Evolutionary conservation across 2,888 invertebrate genomes (phyloP).

Genomic region (Brachyptera putata): DNA sequence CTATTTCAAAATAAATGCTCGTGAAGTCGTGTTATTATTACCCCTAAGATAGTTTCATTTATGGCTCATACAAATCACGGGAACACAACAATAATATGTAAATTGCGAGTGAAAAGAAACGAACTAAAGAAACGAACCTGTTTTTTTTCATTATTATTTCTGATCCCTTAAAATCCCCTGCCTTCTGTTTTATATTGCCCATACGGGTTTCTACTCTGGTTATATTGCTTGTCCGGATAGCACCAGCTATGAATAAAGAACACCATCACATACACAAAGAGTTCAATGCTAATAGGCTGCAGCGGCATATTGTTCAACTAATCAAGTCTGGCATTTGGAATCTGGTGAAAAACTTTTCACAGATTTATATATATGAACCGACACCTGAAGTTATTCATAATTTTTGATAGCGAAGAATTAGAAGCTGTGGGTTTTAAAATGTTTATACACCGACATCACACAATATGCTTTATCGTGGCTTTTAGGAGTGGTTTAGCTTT

Average conservation of each 20-base stretch:
- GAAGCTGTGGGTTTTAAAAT: neutral
- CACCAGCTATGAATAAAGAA: slow-evolving; percentile 13
- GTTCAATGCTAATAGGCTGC: slow-evolving; percentile 16
- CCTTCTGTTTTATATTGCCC: slow-evolving; percentile 20
- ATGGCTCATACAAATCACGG: slow-evolving; percentile 15
- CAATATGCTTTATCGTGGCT: no score
- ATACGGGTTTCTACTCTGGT: neutral
- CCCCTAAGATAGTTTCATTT: no score
- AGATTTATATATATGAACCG: slow-evolving; percentile 14
- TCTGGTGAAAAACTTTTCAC: slow-evolving; percentile 7
- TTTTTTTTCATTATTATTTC: no score
- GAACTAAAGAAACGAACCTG: neutral
- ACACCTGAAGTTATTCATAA: slow-evolving; percentile 14
- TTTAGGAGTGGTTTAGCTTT: no score
- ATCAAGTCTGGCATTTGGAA: slow-evolving; percentile 18
- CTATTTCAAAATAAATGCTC: no score
- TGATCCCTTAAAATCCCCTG: slow-evolving; percentile 7
- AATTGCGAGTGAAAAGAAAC: slow-evolving; percentile 17
- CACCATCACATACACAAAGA: neutral
- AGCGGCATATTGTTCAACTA: slow-evolving; percentile 13
- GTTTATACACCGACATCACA: no score
- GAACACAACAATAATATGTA: slow-evolving; percentile 19
- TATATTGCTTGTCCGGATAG: slow-evolving; percentile 7
- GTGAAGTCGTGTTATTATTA: no score
- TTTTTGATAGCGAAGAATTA: slow-evolving; percentile 3